phyloP scores from a whole-genome alignment of 2,888 invertebrate species.

The Torymus texanus region DNA sequence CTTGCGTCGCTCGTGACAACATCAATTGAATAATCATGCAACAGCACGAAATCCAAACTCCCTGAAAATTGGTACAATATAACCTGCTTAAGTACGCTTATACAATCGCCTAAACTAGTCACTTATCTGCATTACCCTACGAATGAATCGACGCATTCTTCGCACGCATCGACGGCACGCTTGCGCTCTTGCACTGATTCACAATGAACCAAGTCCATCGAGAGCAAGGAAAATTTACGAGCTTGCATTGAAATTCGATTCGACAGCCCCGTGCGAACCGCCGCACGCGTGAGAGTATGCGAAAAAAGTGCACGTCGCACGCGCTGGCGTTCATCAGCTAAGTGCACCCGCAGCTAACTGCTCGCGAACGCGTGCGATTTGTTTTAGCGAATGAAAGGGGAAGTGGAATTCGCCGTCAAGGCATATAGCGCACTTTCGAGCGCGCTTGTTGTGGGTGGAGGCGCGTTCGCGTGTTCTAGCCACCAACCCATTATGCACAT shows the following conservation, averaged over 20 bases:
- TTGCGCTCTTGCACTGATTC: not conserved
- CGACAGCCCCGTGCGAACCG: not conserved
- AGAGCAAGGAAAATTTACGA: slow-evolving; percentile 37
- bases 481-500: not conserved
- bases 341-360: slow-evolving; percentile 45
- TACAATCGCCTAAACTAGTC: too few relatives aligned
- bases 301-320: slow-evolving; percentile 5
- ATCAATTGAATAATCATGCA: too few relatives aligned
- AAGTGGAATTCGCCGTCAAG: slow-evolving; percentile 32
- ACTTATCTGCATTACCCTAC: too few relatives aligned
- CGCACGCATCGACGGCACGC: too few relatives aligned
- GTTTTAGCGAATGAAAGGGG: slow-evolving; percentile 48
- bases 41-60: too few relatives aligned
- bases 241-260: slow-evolving; percentile 50
- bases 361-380: slow-evolving; percentile 33
- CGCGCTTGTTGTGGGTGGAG: not conserved
- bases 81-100: too few relatives aligned
- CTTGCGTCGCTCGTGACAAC: too few relatives aligned
- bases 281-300: not conserved
- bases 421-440: slow-evolving; percentile 19
- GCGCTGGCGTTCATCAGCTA: slow-evolving; percentile 55
- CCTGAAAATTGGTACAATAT: too few relatives aligned
- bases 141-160: too few relatives aligned
- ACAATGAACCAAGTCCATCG: slow-evolving; percentile 3
- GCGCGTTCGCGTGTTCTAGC: not conserved